Evolutionary conservation across 2,888 invertebrate genomes (phyloP), one percentile per base, ranked within the genome.

Genomic region (Macrosiphum euphorbiae): DNA sequence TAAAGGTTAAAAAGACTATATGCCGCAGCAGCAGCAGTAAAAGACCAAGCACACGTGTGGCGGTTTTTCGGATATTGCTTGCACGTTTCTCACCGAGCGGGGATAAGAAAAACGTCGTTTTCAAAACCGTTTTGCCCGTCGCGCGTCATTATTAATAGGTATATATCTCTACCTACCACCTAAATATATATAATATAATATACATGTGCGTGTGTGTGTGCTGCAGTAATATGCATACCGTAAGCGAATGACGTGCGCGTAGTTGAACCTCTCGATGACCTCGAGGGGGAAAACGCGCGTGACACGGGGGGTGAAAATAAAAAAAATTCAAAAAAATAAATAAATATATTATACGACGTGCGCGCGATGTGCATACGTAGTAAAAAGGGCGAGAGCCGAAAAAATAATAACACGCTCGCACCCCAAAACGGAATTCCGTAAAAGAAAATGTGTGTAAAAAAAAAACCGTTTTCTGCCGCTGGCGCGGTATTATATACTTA

Each of bases 251-350:
- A 86, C 92, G 87, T 41, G 87, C n/a, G 58, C 20, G 55, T 16
- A 35, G 88, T 84, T 90, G 90, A 94, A 94, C 94, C 94, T 90
- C 90, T 90, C 90, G 90, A 90, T 94, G 94, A 94, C 94, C 94
- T 50, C 94, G 94, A 47, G 90, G 89, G 93, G 89, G 90, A 55
- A 28, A 35, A 35, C 20, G 89, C 28, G 58, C 92, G 92, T 92
- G 92, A 88, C 92, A 89, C 44, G 58, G 58, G 58, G 67, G 41
- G 85, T 44, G 85, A 41, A 55, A 91, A 67, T 55, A 92, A 35
- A 88, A 88, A 91, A 91, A 85, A 88, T 20, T 16, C 35, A 58
- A 92, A 92, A 93, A 89, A 84, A 88, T n/a, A 85, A 78, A 61
- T 78, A 88, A 78, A 91, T 44, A 84, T 91, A 50, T 88, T 47